Evolutionary conservation across 2,888 invertebrate species (phyloP), one percentile per base, ranked within the genome.

Genomic region (Chydorus sphaericus): DNA sequence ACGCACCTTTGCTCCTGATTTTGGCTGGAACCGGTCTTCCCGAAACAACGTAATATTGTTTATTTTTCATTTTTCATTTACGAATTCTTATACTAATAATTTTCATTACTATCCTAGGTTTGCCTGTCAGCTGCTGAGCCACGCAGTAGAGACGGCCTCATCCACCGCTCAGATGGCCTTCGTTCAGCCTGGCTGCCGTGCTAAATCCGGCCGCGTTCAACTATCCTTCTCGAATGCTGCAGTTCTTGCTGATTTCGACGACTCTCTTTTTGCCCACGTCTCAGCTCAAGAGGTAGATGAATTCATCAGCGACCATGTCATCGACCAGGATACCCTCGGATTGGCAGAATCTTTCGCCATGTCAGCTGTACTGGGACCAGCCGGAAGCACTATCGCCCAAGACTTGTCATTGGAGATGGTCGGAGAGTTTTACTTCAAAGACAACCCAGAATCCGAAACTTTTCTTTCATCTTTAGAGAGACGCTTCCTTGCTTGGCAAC

Each of bases 381-480:
- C 31, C 16, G 51, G 51, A 11, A 51, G 51, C 20, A 51, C 51
- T 3, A 51, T 51, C 3, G 51, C 51, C 3, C 30, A 51, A 51
- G 31, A 51, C 2, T 7, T 51, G n/a, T 28, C 31, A 20, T 31
- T 51, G 28, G 51, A 31, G 10, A 18, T 20, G 5, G 20, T 51
- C n/a, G 16, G 30, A 2, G 51, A 51, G 20, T 51, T 51, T 30
- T 10, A 16, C 1, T 51, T 51, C 18, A 51, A 51, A 51, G 31
- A 51, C 29, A 30, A 31, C 30, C 11, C 3, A 16, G 51, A 51
- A 51, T 30, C 29, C 11, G 49, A 4, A n/a, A 49, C 23, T 10
- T 49, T 26, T 28, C 2, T 49, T 10, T 4, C 28, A n/a, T 8
- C 14, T 10, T 3, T 49, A 16, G 49, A 49, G 28, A 3, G 28